These are phyloP conservation scores for Plemyria rubiginata DNA, from an alignment of 2,888 invertebrate genomes.

Conservation along the genomic window DNA sequence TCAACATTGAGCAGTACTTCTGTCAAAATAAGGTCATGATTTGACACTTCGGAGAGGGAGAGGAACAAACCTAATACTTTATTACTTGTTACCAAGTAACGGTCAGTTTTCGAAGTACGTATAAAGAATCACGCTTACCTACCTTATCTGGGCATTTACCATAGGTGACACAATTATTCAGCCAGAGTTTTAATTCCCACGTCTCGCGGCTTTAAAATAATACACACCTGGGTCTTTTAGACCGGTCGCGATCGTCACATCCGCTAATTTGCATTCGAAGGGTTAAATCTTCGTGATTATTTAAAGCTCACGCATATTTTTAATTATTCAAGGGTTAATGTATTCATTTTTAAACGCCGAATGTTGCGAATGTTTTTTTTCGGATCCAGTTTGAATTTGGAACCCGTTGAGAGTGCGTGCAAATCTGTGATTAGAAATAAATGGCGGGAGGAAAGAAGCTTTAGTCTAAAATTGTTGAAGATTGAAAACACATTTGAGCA, in stretches of 20 bases:
- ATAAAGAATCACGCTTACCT: not conserved
- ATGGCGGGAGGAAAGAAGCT: slow-evolving; percentile 2
- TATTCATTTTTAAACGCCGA: slow-evolving; percentile 64
- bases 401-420: slow-evolving; percentile 65
- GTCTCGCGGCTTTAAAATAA: slow-evolving; percentile 63
- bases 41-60: no score
- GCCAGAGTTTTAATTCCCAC: slow-evolving; percentile 46
- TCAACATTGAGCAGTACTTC: no score
- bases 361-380: slow-evolving; percentile 63
- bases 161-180: slow-evolving; percentile 31
- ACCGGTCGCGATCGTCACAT: slow-evolving; percentile 73
- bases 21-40: no score
- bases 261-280: slow-evolving; percentile 79
- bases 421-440: slow-evolving; percentile 23
- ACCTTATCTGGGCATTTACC: not conserved
- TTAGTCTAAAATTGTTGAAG: slow-evolving; percentile 7
- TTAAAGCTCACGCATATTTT: slow-evolving; percentile 81
- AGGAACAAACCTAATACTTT: no score
- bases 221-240: slow-evolving; percentile 70
- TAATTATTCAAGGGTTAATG: slow-evolving; percentile 84
- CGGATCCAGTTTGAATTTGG: slow-evolving; percentile 68
- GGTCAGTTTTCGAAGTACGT: not conserved
- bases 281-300: slow-evolving; percentile 82
- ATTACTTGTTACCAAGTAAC: not conserved
- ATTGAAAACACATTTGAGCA: not conserved